Percentiles rank a stretch among this genome's conserved stretches.
Evolutionary conservation across 2,797 vertebrate genomes (phyloP).

Genomic region (Malurus leucopterus): DNA sequence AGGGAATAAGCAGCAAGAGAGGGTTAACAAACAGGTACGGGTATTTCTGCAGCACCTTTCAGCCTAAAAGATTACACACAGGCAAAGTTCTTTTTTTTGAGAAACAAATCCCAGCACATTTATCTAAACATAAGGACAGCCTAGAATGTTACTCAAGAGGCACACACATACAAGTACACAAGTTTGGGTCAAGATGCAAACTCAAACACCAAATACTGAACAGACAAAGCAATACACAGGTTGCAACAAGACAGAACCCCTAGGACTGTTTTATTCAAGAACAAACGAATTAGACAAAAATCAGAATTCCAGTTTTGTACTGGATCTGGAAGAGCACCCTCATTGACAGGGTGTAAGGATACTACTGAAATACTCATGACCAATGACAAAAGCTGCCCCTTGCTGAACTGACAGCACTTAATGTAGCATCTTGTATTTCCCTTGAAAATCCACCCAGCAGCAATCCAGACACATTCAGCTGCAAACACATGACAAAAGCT

Average conservation of each 20-base stretch:
- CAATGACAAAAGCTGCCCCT: background rate
- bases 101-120: background rate
- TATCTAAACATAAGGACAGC: background rate
- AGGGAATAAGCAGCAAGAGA: conserved; percentile 14
- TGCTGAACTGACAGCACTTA: background rate
- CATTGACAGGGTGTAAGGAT: background rate
- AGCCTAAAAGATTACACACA: background rate
- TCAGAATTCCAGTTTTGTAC: background rate
- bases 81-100: background rate
- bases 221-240: background rate
- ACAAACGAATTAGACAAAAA: background rate
- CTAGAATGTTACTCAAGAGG: background rate
- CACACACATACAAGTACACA: background rate
- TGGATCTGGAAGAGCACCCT: background rate
- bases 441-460: background rate
- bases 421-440: background rate
- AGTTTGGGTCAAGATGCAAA: background rate
- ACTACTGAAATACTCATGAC: background rate
- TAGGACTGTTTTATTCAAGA: background rate
- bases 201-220: background rate
- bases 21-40: background rate
- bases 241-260: background rate
- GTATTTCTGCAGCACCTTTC: background rate
- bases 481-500: background rate
- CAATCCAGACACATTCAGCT: background rate